phyloP scores from a whole-genome alignment of 2,797 vertebrate genomes.

The Delichon dasypus region DNA sequence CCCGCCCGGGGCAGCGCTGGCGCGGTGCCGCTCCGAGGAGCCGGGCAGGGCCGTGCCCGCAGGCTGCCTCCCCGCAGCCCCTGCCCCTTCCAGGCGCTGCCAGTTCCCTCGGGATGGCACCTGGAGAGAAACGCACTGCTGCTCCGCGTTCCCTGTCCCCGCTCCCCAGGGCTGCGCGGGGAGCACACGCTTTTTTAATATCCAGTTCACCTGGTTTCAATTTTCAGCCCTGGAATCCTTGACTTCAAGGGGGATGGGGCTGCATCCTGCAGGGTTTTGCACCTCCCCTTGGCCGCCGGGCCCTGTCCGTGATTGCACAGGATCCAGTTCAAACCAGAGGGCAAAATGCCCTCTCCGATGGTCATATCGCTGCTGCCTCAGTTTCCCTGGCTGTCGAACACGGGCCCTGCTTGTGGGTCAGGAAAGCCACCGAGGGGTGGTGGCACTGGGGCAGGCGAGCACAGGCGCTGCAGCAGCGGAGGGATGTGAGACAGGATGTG shows the following conservation, averaged over 20 bases:
- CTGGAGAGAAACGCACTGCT: neutral
- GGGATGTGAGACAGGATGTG: neutral
- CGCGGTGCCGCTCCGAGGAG: neutral
- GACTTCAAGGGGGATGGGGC: neutral
- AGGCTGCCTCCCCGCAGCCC: neutral
- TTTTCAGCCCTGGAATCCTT: neutral
- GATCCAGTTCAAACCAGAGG: neutral
- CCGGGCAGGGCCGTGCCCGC: neutral
- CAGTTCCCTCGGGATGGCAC: fast-evolving
- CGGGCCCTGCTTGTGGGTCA: neutral
- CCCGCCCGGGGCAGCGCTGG: neutral
- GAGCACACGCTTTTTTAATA: neutral
- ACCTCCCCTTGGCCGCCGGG: neutral
- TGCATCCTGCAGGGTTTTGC: neutral
- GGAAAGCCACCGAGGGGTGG: fast-evolving
- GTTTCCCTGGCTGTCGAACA: neutral
- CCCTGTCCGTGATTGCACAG: fast-evolving
- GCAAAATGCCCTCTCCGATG: fast-evolving
- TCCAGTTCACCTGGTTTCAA: conserved; percentile 22
- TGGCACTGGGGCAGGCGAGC: neutral
- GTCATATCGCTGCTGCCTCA: fast-evolving
- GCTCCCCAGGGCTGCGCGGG: fast-evolving
- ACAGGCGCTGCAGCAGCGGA: fast-evolving
- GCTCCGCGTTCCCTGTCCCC: neutral
- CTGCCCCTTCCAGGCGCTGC: neutral